Conservation (phyloP, 2,113 vertebrate species). For the Caranx melampygus region DNA sequence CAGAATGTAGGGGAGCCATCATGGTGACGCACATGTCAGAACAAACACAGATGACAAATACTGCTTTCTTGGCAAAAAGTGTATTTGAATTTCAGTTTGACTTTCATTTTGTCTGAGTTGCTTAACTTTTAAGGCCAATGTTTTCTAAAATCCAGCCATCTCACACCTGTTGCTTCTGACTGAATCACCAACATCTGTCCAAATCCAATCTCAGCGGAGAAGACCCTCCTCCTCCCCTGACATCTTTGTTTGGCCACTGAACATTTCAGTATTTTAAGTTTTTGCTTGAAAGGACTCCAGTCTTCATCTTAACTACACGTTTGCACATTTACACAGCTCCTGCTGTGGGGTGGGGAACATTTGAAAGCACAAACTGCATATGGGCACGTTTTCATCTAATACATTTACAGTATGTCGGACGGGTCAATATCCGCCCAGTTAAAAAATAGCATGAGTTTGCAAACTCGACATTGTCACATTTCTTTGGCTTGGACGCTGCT, state of each 20-base stretch:
- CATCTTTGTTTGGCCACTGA: background rate
- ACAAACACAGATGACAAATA: too few species aligned
- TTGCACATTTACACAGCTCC: background rate
- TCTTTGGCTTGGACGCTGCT: slow-evolving; percentile 9
- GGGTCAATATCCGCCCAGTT: background rate
- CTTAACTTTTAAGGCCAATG: background rate
- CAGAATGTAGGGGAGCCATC: too few species aligned
- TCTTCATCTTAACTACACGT: background rate
- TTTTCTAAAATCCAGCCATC: background rate
- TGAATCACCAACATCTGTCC: background rate
- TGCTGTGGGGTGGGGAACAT: background rate
- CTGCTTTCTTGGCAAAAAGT: background rate
- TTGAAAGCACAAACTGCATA: background rate
- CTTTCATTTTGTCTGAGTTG: background rate
- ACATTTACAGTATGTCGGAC: background rate
- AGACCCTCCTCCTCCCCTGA: background rate
- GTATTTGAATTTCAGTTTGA: background rate
- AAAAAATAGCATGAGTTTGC: background rate
- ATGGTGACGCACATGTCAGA: background rate
- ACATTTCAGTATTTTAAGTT: background rate
- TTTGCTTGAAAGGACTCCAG: background rate
- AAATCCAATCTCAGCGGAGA: background rate
- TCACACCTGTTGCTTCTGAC: background rate
- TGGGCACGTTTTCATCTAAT: background rate
- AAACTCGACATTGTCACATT: background rate